These are phyloP conservation scores for Plebejus melissa DNA, from an alignment of 2,888 invertebrate genomes.

Conservation along the genomic window DNA sequence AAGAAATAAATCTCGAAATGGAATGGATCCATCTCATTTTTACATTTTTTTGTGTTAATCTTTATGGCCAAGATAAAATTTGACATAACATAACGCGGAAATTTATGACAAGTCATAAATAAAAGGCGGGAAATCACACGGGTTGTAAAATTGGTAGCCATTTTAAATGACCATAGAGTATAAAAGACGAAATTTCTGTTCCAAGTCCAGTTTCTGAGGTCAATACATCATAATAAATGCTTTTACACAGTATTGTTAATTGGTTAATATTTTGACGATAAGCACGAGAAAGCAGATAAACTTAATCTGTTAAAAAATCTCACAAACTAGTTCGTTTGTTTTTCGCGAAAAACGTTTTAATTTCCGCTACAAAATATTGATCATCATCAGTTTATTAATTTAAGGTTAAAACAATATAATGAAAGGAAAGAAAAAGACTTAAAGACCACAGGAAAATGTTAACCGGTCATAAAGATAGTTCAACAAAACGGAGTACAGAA, in stretches of 20 bases:
- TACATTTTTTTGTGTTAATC: not conserved
- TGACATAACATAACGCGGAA: slow-evolving; percentile 33
- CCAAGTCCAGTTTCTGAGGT: not conserved
- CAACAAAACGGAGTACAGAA: not conserved
- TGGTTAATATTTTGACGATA: too few species aligned
- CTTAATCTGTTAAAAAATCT: too few species aligned
- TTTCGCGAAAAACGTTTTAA: too few species aligned
- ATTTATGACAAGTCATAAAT: slow-evolving; percentile 50
- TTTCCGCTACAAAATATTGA: too few species aligned
- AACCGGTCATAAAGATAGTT: not conserved
- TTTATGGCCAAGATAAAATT: slow-evolving; percentile 15
- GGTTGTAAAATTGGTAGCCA: slow-evolving; percentile 44
- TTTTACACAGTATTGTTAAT: not conserved
- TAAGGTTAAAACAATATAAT: too few species aligned
- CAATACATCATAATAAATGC: too few species aligned
- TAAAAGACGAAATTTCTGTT: not conserved
- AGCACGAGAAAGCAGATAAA: too few species aligned
- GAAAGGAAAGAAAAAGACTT: too few species aligned
- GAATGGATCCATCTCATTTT: not conserved
- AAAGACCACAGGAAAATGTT: too few species aligned
- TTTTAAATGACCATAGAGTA: slow-evolving; percentile 37
- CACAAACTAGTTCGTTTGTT: too few species aligned
- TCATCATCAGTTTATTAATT: too few species aligned
- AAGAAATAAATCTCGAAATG: not conserved
- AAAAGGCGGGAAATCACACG: slow-evolving; percentile 44